Evolutionary conservation across 2,888 invertebrate genomes (phyloP), one percentile per base, ranked within the genome.

Genomic region (Rotaria magnacalcarata): DNA sequence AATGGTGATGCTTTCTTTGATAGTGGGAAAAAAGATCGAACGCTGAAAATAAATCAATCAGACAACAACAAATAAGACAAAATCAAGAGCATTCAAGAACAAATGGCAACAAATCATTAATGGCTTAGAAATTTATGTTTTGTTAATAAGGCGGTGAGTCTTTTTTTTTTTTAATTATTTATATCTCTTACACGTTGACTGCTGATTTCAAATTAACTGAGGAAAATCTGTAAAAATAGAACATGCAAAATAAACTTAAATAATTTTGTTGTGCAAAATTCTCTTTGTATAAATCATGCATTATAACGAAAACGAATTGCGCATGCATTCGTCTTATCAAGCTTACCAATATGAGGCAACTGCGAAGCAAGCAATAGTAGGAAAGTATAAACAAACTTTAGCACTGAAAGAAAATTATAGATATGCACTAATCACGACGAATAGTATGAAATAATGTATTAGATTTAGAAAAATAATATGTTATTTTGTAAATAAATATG

Each of bases 361-460:
- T 43, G 80, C 80, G 24, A 80, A 80, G 80, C 80, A 80, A 80
- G 80, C 47, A 80, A 80, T 80, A 43, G 47, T 47, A 80, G 80
- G 80, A 47, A 80, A 80, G 47, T 47, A 80, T n/a, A 47, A 24
- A 47, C 80, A 80, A 47, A 80, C 14, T 47, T 80, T 80, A 10
- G 47, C n/a, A 80, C 80, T 80, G 80, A 80, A 80, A 80, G 80
- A 80, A 14, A 80, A 80, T 24, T 2, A n/a, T 11, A 80, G 10
- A 47, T 47, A 80, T 47, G 19, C 19, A 19, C 34, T 52, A 14
- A 16, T 52, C 16, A 52, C 52, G 14, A 52, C 52, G 16, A 52
- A 52, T 52, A 52, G 11, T 52, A 52, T 3, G 1, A 21, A 21
- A 54, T 21, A 54, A 54, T 21, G 19, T 0, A 21, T 54, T 21